Conservation (phyloP, 2,113 vertebrate species). For the Podilymbus podiceps region DNA sequence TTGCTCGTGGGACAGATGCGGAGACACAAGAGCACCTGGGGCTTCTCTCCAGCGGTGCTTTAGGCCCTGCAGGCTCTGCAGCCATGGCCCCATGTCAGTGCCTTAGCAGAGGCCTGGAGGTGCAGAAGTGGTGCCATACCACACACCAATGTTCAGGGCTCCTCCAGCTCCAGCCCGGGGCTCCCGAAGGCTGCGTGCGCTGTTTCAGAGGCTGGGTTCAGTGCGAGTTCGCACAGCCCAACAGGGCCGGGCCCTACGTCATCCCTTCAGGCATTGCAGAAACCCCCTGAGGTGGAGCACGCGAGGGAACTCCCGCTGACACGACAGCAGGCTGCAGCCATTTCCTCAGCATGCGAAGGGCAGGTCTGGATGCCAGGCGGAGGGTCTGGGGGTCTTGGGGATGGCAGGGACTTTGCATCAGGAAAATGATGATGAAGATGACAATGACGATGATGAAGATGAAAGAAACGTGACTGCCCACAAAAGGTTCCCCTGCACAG, state of each 20-base stretch:
- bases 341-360: background rate
- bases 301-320: background rate
- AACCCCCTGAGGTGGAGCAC: background rate
- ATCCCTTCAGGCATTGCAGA: background rate
- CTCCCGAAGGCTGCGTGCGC: accelerated
- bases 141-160: accelerated
- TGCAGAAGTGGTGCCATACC: accelerated
- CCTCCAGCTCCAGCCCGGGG: accelerated
- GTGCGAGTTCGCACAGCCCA: accelerated
- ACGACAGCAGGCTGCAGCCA: background rate
- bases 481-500: background rate
- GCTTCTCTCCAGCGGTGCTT: background rate
- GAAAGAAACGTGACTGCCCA: background rate
- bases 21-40: background rate
- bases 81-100: accelerated
- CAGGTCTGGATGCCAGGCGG: background rate
- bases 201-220: background rate
- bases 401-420: background rate
- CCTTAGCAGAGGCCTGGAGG: background rate
- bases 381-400: accelerated
- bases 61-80: background rate
- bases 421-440: background rate
- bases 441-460: background rate
- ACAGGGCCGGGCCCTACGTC: background rate
- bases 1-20: background rate